phyloP scores from a whole-genome alignment of 2,797 vertebrate genomes.

The Ibycter americanus region DNA sequence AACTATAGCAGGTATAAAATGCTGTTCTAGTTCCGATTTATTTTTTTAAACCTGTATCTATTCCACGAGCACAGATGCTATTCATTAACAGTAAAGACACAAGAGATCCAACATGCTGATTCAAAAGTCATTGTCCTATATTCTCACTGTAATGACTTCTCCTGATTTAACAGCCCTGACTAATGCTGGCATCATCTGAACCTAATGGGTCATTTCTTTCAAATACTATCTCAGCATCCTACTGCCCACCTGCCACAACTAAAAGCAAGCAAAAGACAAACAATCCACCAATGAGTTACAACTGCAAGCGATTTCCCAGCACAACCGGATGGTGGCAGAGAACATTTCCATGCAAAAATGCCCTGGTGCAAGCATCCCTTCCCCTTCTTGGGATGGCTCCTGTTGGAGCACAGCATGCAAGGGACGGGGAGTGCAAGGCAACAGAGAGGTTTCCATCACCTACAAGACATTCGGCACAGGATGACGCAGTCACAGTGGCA shows the following conservation, averaged over 20 bases:
- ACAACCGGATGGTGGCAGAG: background rate
- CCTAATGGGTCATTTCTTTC: background rate
- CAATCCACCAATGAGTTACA: background rate
- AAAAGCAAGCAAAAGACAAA: background rate
- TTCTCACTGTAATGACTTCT: background rate
- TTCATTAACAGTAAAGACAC: background rate
- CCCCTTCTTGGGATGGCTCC: background rate
- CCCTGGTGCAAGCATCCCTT: background rate
- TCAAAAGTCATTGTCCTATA: background rate
- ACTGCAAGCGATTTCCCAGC: background rate
- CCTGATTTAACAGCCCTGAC: background rate
- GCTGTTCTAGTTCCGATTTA: background rate
- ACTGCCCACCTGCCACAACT: background rate
- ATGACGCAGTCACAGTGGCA: constrained; percentile 89
- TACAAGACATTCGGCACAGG: constrained; percentile 96
- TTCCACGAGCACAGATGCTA: background rate
- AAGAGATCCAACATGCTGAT: background rate
- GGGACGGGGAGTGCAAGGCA: background rate
- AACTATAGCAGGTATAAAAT: background rate
- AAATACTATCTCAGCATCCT: background rate
- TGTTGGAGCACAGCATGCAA: background rate
- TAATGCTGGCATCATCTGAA: background rate
- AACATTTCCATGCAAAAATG: background rate
- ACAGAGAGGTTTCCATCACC: constrained; percentile 53
- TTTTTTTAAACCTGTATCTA: background rate